phyloP scores from a whole-genome alignment of 1,140 invertebrate genomes.

The Globodera rostochiensis region DNA sequence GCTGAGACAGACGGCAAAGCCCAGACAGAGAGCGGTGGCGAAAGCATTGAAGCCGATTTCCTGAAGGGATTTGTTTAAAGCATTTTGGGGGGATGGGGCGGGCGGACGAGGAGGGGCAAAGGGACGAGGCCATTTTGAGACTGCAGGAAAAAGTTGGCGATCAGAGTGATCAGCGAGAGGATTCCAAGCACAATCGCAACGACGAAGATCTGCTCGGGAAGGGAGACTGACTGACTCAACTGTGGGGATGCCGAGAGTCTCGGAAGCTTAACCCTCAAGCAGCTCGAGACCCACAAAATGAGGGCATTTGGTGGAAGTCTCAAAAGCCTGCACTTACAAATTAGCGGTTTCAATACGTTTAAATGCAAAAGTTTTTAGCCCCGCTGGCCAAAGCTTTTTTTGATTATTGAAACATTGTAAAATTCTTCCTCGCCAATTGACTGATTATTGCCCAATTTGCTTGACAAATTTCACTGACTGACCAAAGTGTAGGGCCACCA shows the following conservation, averaged over 20 bases:
- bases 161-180: slow-evolving; percentile 45
- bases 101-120: background rate
- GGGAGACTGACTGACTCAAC: background rate
- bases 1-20: slow-evolving; percentile 37
- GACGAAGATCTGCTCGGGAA: slow-evolving; percentile 41
- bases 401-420: too few species aligned
- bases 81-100: slow-evolving; percentile 3
- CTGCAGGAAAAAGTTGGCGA: slow-evolving; percentile 47
- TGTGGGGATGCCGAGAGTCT: too few species aligned
- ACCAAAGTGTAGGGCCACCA: slow-evolving; percentile 46
- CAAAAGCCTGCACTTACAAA: too few species aligned
- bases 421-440: too few species aligned
- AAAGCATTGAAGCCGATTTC: slow-evolving; percentile 39
- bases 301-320: too few species aligned
- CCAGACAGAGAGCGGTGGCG: slow-evolving; percentile 41
- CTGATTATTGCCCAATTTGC: background rate
- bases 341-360: too few species aligned
- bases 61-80: slow-evolving; percentile 15
- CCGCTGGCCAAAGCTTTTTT: too few species aligned
- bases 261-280: too few species aligned
- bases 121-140: background rate
- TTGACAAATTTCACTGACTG: background rate
- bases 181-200: slow-evolving; percentile 41
- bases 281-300: too few species aligned
- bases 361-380: too few species aligned